Conservation (phyloP, 1,140 invertebrate species). For the Monomorium pharaonis region DNA sequence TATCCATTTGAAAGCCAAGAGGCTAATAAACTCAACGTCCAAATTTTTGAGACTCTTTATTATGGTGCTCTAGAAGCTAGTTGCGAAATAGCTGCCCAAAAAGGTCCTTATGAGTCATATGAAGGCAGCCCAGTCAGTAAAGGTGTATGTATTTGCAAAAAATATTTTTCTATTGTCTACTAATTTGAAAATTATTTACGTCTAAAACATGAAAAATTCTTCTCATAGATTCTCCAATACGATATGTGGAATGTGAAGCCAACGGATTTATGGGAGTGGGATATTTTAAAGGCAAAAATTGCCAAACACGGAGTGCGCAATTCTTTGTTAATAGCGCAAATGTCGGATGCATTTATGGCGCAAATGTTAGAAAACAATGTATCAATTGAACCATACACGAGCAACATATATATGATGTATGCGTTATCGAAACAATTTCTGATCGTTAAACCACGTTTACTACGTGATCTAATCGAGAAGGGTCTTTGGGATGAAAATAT, state of each 20-base stretch:
- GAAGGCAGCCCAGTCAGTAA: constrained; percentile 95
- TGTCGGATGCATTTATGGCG: constrained; percentile 99
- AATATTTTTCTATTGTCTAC: background rate
- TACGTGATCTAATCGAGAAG: constrained; percentile 96
- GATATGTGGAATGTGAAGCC: constrained; percentile 98
- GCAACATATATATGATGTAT: constrained; percentile 97
- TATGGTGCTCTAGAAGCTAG: constrained; percentile 98
- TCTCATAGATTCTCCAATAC: constrained; percentile 94
- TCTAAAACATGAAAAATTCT: background rate
- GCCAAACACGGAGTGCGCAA: constrained; percentile 96
- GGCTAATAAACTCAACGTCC: constrained; percentile 94
- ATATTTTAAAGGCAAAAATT: constrained; percentile 93
- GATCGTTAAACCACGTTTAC: constrained; percentile 98
- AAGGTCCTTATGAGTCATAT: constrained; percentile 96
- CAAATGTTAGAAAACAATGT: constrained; percentile 99
- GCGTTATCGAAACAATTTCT: constrained; percentile 96
- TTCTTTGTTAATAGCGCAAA: constrained; percentile 97
- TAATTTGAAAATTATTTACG: background rate
- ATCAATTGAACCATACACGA: constrained; percentile 98
- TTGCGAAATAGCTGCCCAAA: constrained; percentile 95
- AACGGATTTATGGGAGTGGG: constrained; percentile 96
- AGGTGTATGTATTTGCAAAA: constrained; percentile 87
- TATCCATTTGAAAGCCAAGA: constrained; percentile 95
- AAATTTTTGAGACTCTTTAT: constrained; percentile 99
- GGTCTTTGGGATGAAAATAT: constrained; percentile 98